phyloP scores from a whole-genome alignment of 2,113 vertebrate species.

The Sciurus niger region DNA sequence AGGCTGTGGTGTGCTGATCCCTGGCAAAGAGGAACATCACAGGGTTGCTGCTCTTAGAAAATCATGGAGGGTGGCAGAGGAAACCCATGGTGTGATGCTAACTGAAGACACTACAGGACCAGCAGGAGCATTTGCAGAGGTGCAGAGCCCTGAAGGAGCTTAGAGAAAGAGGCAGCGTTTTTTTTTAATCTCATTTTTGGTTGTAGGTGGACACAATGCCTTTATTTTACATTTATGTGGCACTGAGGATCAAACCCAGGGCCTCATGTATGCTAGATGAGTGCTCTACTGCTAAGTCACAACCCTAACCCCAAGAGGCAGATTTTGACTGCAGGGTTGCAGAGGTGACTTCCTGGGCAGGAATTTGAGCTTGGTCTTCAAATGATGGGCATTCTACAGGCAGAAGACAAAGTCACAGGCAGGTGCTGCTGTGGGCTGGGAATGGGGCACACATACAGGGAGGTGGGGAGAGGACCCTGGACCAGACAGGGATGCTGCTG shows the following conservation, averaged over 20 bases:
- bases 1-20: neutral
- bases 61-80: neutral
- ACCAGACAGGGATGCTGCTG: neutral
- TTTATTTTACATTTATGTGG: no score
- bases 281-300: no score
- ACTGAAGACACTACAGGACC: neutral
- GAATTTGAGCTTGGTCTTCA: neutral
- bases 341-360: neutral
- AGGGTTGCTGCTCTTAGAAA: neutral
- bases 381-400: neutral
- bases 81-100: neutral
- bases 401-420: no score
- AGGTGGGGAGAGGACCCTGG: neutral
- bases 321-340: neutral
- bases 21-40: neutral
- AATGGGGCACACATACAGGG: fast-evolving
- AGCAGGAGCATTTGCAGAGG: neutral
- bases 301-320: neutral
- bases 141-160: neutral
- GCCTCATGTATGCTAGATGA: no score
- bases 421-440: neutral
- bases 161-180: neutral
- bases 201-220: no score
- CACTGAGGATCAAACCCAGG: no score
- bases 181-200: no score